phyloP scores from a whole-genome alignment of 37 sponge, comb jelly and placozoan genomes.

The Aphrocallistes beatrix region DNA sequence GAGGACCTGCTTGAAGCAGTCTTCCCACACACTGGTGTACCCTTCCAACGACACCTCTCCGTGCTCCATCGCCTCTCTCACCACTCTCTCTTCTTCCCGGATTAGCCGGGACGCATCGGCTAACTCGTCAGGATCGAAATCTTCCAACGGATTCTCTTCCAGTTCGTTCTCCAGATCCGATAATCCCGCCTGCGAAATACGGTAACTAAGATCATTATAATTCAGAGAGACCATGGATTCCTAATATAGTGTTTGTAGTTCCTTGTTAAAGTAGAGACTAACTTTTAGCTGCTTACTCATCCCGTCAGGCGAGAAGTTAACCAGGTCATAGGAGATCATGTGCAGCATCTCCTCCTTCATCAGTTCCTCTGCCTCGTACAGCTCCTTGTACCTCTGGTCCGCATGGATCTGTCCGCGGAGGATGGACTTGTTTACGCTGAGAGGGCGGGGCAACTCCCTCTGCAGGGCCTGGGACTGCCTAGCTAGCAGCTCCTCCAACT shows the following conservation, averaged over 20 bases:
- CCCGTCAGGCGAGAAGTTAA: conserved; percentile 48
- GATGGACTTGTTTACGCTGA: conserved; percentile 61
- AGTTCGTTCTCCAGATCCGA: conserved; percentile 32
- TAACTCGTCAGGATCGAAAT: conserved; percentile 47
- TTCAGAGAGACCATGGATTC: conserved; percentile 21
- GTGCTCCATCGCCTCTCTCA: conserved; percentile 82
- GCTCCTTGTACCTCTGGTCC: conserved; percentile 54
- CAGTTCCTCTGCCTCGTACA: conserved; percentile 84
- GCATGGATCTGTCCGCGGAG: conserved; percentile 51
- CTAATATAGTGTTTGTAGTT: not conserved
- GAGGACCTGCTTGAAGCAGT: conserved; percentile 90
- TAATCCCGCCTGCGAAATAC: conserved; percentile 23
- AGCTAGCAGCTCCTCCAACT: not conserved
- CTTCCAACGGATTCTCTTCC: conserved; percentile 31
- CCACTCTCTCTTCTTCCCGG: conserved; percentile 53
- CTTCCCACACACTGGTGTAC: conserved; percentile 85
- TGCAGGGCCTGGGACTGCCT: conserved; percentile 68
- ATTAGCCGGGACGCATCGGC: conserved; percentile 22
- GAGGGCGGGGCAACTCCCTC: conserved; percentile 66
- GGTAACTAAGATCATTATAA: too few species aligned
- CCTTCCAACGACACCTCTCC: conserved; percentile 63
- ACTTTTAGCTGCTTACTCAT: not conserved
- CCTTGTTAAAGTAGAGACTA: not conserved
- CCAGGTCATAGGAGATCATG: conserved; percentile 68
- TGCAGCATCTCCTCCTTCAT: conserved; percentile 76